Evolutionary conservation across 2,797 vertebrate species (phyloP), one percentile per base, ranked within the genome.

Genomic region (Cyprinella venusta): DNA sequence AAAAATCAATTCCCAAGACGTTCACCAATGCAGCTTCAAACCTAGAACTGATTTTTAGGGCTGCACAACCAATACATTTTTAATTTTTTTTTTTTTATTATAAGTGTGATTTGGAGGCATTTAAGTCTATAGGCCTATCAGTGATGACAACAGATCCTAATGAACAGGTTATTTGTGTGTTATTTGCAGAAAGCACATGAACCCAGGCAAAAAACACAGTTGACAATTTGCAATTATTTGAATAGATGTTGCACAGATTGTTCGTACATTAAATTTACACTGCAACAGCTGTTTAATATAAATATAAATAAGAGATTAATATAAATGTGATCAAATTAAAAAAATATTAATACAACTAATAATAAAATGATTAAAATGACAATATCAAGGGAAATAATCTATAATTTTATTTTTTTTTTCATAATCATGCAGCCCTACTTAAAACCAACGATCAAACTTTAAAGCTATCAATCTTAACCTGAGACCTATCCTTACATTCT

Each of bases 391-490:
- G 6, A 75, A 56, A 59, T 59, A 9, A 40, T 38, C 33, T 2
- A 72, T 10, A 54, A 50, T 50, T 8, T 15, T 3, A 0, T 6
- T 38, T 38, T 54, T 38, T 38, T 54, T 50, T 15, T 36, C 13
- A 50, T 52, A 68, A 54, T 42, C 61, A 79, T 65, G 36, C 63
- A 79, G 45, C 64, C 77, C 45, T 38, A 68, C 30, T 36, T 38
- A 40, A 76, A 42, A 52, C 18, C 63, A 67, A 16, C 40, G 13
- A 76, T n/a, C 72, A 76, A 56, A 52, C 8, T 61, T 24, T 26
- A 48, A 78, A 64, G 3, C 19, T 15, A 21, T 26, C 24, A 72
- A 36, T 26, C 10, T 2, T 61, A 56, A 70, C 64, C 6, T 33
- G 19, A 83, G 26, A 30, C 12, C 30, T 30, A 64, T 42, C n/a